Base-by-base conservation (phyloP, 2,113 vertebrate species). In the Gila orcuttii region DNA sequence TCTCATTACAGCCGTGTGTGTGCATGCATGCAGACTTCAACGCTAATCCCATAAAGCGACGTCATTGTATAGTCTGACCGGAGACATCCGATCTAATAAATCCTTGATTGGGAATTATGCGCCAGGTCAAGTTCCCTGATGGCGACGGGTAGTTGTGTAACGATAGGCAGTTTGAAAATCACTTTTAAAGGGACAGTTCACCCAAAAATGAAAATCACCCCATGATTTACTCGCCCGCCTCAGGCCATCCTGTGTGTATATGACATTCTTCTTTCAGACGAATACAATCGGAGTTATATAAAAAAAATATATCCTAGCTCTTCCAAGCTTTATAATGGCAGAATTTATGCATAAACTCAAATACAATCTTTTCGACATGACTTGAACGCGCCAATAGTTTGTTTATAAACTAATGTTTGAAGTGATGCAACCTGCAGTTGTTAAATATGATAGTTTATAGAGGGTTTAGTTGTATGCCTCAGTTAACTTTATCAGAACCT, bases 71-170 rank as follows among this genome's bases (percentile, higher is more conserved):
- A 59, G 50, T 39, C 69, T 66, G 39, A 21, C 82, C 10, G 19
- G 42, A 42, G 52, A 15, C 55, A 79, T 79, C 55, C 60, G 33
- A 45, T 42, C 78, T 84, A 57, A 66, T 86, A 84, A 87, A 84
- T 45, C 76, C 42, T 21, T 86, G 83, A 86, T 31, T 66, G 64
- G 52, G 15, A 47, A 66, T 86, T 69, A 64, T 39, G 73, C 11
- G 36, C 17, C n/a, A 52, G 76, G 47, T 50, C 75, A 52, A 69
- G 79, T 69, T 62, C 25, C 45, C 62, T 59, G 31, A 25, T 28
- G 13, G 17, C 19, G 36, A 55, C 31, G 39, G 78, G 36, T 25
- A 42, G 73, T 50, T 60, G 76, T 59, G 71, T 4, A 5, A 1
- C 4, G 50, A 52, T 52, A 17, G 6, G 42, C 5, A 7, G 21